Conservation (phyloP, 2,113 vertebrate species). For the Oncorhynchus gorbuscha region DNA sequence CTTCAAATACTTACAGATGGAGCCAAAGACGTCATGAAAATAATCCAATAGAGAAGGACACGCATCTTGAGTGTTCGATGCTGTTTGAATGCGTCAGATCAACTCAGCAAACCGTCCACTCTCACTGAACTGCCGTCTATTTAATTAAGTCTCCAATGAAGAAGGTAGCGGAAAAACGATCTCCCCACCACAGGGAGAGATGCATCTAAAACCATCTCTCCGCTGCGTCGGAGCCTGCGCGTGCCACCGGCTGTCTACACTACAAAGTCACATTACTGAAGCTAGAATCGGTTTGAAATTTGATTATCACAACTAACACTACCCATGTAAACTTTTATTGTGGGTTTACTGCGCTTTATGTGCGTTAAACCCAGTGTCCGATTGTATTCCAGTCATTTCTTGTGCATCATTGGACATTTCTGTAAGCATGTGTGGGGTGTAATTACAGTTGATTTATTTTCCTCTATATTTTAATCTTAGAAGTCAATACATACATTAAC, state of each 20-base stretch:
- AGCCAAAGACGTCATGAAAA: conserved; percentile 48
- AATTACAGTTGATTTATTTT: neutral
- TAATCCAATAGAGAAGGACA: conserved; percentile 34
- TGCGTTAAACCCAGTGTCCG: neutral
- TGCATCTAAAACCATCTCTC: neutral
- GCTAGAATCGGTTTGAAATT: neutral
- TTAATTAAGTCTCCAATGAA: neutral
- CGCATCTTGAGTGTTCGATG: conserved; percentile 43
- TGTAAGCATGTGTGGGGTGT: neutral
- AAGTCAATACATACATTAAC: too few relatives aligned
- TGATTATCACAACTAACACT: neutral
- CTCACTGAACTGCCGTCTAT: neutral
- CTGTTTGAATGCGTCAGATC: neutral
- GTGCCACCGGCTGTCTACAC: neutral
- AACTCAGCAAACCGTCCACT: neutral
- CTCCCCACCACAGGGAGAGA: neutral
- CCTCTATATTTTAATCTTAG: too few relatives aligned
- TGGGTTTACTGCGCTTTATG: neutral
- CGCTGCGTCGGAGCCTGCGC: neutral
- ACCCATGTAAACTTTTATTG: neutral
- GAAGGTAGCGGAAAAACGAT: neutral
- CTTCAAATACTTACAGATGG: conserved; percentile 55
- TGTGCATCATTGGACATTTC: neutral
- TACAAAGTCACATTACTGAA: neutral
- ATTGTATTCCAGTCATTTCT: neutral